Evolutionary conservation across 2,797 vertebrate genomes (phyloP).

Genomic region (Ibycter americanus): DNA sequence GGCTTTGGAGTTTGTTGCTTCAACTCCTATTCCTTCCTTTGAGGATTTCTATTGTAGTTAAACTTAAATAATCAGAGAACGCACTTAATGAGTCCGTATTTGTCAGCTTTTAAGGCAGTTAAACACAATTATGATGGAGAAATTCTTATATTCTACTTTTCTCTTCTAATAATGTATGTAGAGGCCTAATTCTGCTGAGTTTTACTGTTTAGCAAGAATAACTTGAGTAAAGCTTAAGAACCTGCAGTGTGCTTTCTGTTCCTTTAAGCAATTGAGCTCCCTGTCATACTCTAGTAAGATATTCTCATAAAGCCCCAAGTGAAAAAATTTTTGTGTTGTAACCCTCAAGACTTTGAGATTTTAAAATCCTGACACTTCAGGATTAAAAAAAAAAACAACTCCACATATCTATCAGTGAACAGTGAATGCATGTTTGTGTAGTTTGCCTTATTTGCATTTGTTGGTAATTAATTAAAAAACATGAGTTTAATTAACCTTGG

Average conservation of each 20-base stretch:
- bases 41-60: background rate
- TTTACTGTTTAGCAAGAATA: background rate
- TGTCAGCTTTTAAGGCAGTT: background rate
- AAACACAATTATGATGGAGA: background rate
- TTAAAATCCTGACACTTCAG: conserved; percentile 31
- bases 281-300: conserved; percentile 7
- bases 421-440: conserved; percentile 42
- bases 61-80: background rate
- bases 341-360: conserved; percentile 43
- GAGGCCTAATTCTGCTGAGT: background rate
- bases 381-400: background rate
- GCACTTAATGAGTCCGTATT: background rate
- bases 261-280: background rate
- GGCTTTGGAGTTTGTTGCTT: background rate
- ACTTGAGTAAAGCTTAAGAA: background rate
- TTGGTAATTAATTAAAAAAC: conserved; percentile 67
- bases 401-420: background rate
- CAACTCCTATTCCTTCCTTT: background rate
- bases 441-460: conserved; percentile 62
- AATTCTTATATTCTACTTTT: conserved; percentile 38
- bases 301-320: background rate
- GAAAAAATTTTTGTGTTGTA: conserved; percentile 49
- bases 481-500: conserved; percentile 66
- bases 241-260: background rate
- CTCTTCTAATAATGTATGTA: background rate